Evolutionary conservation across 1,140 invertebrate genomes (phyloP).

Genomic region (Gryon sp.): DNA sequence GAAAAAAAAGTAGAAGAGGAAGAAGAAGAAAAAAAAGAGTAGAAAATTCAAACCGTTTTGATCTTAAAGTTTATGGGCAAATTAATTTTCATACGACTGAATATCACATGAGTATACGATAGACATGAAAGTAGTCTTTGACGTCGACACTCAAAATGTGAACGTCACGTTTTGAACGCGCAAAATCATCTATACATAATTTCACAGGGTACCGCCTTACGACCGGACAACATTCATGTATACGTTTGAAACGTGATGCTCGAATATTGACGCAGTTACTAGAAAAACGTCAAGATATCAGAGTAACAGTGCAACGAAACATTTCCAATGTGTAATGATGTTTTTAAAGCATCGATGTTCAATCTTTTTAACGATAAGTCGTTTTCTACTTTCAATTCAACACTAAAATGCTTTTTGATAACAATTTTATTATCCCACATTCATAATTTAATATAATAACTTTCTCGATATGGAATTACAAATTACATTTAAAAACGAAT

Average conservation of each 20-base stretch:
- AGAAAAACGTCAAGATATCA: conserved; percentile 23
- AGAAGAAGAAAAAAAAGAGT: too few relatives aligned
- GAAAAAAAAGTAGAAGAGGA: background rate
- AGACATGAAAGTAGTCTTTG: conserved; percentile 16
- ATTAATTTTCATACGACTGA: conserved; percentile 56
- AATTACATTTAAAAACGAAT: too few relatives aligned
- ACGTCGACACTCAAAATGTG: conserved; percentile 38
- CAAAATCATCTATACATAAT: conserved; percentile 51
- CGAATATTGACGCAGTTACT: conserved; percentile 29
- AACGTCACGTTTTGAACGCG: conserved; percentile 49
- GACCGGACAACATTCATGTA: conserved; percentile 38
- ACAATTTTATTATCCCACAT: background rate
- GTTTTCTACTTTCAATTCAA: too few relatives aligned
- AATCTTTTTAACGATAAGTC: background rate
- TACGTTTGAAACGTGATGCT: conserved; percentile 48
- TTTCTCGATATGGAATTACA: too few relatives aligned
- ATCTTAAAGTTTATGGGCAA: conserved; percentile 43
- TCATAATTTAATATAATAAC: too few relatives aligned
- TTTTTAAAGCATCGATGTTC: background rate
- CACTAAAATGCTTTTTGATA: background rate
- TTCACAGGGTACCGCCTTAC: conserved; percentile 36
- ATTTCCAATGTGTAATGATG: conserved; percentile 20
- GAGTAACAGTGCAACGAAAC: conserved; percentile 18
- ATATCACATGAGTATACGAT: conserved; percentile 48
- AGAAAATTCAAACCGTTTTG: conserved; percentile 43